A percentile compares a stretch with the other conserved stretches of the same genome.
Evolutionary conservation across 2,797 vertebrate species (phyloP).

Genomic region (Bradypus variegatus): DNA sequence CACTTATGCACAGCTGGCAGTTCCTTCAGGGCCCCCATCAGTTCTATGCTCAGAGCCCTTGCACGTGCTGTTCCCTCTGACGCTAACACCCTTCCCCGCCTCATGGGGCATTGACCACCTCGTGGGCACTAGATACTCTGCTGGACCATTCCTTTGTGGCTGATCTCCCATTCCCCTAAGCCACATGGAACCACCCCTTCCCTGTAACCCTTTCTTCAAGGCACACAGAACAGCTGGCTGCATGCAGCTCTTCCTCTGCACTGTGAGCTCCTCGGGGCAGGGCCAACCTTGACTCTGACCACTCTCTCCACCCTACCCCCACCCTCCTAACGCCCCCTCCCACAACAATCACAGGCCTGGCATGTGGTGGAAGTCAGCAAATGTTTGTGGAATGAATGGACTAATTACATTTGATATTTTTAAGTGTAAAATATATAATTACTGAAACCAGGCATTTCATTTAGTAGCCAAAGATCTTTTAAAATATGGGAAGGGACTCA

Average conservation of each 20-base stretch:
- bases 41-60: neutral
- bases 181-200: neutral
- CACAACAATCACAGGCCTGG: neutral
- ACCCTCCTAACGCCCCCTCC: too few species aligned
- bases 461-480: neutral
- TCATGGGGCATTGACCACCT: neutral
- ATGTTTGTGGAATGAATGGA: neutral
- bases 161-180: too few species aligned
- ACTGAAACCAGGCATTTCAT: neutral
- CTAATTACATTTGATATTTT: neutral
- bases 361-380: rapidly evolving
- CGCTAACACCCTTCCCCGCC: too few species aligned
- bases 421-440: neutral
- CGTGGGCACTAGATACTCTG: rapidly evolving
- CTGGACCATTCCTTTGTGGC: neutral
- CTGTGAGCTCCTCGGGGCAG: rapidly evolving
- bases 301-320: neutral
- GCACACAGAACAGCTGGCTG: rapidly evolving
- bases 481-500: neutral
- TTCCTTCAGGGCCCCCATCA: too few species aligned
- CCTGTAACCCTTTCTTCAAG: rapidly evolving
- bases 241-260: rapidly evolving
- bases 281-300: rapidly evolving
- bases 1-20: too few species aligned
- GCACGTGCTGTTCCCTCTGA: neutral